A percentile compares a stretch with the other conserved stretches of the same genome.
Evolutionary conservation across 2,888 invertebrate species (phyloP).

Genomic region (Odiellus spinosus): DNA sequence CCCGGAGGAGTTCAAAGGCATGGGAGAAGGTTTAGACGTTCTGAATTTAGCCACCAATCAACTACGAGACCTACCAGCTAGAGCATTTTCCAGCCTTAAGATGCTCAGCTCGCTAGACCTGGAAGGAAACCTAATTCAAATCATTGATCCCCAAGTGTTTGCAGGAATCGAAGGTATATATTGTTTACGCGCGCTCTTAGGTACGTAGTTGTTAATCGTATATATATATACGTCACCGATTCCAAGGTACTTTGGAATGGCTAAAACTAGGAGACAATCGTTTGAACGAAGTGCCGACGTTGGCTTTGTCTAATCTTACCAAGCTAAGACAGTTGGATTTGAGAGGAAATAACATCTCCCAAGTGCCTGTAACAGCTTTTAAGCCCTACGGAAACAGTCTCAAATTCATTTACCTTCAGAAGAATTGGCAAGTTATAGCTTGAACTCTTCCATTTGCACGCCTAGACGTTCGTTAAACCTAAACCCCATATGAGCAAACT

Average conservation of each 20-base stretch:
- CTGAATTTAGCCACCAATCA: constrained; percentile 72
- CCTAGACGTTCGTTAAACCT: too few relatives aligned
- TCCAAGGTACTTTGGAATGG: constrained; percentile 70
- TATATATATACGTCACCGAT: too few relatives aligned
- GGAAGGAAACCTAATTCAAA: constrained; percentile 64
- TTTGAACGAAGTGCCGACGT: constrained; percentile 59
- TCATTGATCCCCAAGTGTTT: constrained; percentile 67
- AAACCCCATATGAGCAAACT: too few relatives aligned
- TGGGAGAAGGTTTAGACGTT: constrained; percentile 50
- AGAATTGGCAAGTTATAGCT: constrained; percentile 17
- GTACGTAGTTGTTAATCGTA: too few relatives aligned
- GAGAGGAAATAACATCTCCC: constrained; percentile 69
- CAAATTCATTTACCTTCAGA: constrained; percentile 79
- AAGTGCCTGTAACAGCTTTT: constrained; percentile 69
- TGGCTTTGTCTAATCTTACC: constrained; percentile 63
- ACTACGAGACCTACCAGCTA: constrained; percentile 40
- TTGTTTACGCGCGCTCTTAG: too few relatives aligned
- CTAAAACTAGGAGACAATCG: constrained; percentile 67
- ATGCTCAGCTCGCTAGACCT: constrained; percentile 70
- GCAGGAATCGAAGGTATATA: constrained; percentile 41
- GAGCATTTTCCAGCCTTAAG: constrained; percentile 58
- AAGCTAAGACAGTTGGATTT: constrained; percentile 74
- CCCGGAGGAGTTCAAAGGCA: constrained; percentile 12
- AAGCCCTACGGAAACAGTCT: constrained; percentile 75
- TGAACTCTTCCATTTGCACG: constrained; percentile 12